Conservation (phyloP, 2,113 vertebrate species). For the Capricornis sumatraensis region DNA sequence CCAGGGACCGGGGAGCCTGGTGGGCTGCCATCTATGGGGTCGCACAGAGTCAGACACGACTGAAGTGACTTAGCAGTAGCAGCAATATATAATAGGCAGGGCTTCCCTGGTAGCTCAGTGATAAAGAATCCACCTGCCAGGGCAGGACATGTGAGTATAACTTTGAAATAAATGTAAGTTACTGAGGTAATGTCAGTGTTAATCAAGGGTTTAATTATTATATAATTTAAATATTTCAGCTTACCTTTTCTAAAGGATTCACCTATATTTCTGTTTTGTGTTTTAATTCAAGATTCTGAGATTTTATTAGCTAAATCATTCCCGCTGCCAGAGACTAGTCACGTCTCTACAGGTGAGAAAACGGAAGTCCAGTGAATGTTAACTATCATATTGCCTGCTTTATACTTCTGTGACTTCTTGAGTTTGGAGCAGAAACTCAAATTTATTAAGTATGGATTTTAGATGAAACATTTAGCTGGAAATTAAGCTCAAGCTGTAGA, state of each 20-base stretch:
- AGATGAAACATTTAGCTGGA: background rate
- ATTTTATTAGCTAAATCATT: background rate
- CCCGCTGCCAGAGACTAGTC: background rate
- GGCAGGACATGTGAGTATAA: background rate
- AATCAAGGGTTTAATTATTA: background rate
- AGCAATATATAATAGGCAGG: background rate
- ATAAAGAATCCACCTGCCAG: background rate
- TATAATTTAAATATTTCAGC: background rate
- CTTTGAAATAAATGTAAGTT: background rate
- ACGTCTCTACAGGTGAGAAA: background rate
- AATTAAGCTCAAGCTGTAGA: background rate
- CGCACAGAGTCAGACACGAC: no score
- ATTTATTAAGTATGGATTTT: background rate
- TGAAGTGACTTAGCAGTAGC: no score
- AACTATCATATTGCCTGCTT: background rate
- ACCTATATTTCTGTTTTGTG: background rate
- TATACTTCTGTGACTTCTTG: background rate
- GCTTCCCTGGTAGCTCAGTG: background rate
- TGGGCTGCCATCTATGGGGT: no score
- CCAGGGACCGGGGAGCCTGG: no score
- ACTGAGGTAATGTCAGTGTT: background rate
- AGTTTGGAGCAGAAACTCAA: background rate
- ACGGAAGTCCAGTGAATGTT: background rate
- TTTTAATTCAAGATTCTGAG: background rate
- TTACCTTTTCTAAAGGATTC: conserved; percentile 3